Conservation (phyloP, 2,113 vertebrate species). For the Noturus placidus region DNA sequence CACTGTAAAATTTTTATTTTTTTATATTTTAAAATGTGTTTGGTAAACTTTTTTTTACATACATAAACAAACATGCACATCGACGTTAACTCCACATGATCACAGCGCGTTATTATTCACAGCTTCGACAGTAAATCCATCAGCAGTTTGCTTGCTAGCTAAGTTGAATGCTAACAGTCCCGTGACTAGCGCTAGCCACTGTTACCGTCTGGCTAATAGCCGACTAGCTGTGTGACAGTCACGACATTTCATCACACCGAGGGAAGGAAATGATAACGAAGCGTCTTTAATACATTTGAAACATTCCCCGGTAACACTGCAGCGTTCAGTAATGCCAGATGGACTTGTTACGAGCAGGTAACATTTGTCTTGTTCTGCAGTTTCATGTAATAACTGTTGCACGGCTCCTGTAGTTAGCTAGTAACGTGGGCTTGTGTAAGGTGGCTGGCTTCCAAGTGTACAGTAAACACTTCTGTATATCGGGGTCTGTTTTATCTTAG, state of each 20-base stretch:
- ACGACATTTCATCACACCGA: not conserved
- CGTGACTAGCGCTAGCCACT: not conserved
- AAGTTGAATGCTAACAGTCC: not conserved
- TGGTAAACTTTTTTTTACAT: not conserved
- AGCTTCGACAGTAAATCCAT: not conserved
- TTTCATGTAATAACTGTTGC: not conserved
- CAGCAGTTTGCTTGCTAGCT: not conserved
- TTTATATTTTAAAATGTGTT: not conserved
- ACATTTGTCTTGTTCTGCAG: not conserved
- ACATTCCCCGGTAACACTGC: not conserved
- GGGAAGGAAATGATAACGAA: not conserved
- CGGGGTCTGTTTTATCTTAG: not conserved
- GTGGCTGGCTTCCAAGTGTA: not conserved
- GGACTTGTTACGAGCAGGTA: constrained; percentile 61
- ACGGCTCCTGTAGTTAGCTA: not conserved
- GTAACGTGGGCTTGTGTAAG: not conserved
- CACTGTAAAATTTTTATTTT: too few species aligned
- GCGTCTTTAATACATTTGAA: not conserved
- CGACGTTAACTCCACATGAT: not conserved
- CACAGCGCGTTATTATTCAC: not conserved
- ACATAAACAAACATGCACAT: not conserved
- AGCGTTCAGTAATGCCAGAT: constrained; percentile 48
- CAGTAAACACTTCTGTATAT: not conserved
- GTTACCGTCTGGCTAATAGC: not conserved
- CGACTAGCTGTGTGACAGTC: not conserved